These are phyloP conservation scores for Drosophila azteca DNA, from an alignment of 1,140 invertebrate species.

Conservation along the genomic window DNA sequence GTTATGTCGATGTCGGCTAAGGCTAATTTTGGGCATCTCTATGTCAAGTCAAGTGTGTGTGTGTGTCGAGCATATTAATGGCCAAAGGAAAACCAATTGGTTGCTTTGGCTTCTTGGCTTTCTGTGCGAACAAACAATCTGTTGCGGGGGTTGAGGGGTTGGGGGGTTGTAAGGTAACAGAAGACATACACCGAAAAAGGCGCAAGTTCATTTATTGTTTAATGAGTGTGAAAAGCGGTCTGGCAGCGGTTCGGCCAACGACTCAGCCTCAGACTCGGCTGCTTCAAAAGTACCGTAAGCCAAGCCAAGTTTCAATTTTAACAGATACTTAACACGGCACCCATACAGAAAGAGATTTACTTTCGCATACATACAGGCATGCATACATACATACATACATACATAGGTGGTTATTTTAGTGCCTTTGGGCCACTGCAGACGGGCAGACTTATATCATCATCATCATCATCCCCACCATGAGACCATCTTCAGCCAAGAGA, in stretches of 20 bases:
- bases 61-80: slow-evolving; percentile 49
- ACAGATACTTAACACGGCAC: slow-evolving; percentile 70
- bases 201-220: slow-evolving; percentile 49
- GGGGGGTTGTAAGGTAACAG: slow-evolving; percentile 23
- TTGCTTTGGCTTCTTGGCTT: slow-evolving; percentile 22
- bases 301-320: slow-evolving; percentile 67
- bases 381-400: no score
- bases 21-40: slow-evolving; percentile 39
- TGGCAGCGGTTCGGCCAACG: not conserved
- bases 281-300: slow-evolving; percentile 63
- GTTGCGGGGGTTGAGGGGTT: no score
- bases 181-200: slow-evolving; percentile 37
- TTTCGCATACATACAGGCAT: slow-evolving; percentile 11
- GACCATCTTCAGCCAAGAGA: slow-evolving; percentile 12
- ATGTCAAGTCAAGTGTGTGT: slow-evolving; percentile 24
- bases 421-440: slow-evolving; percentile 30
- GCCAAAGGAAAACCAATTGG: slow-evolving; percentile 1
- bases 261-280: not conserved
- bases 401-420: slow-evolving; percentile 11
- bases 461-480: slow-evolving; percentile 18
- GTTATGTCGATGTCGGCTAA: slow-evolving; percentile 25
- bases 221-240: slow-evolving; percentile 62
- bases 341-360: slow-evolving; percentile 43
- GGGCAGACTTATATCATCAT: slow-evolving; percentile 55
- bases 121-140: no score